Evolutionary conservation across 2,888 invertebrate genomes (phyloP), one percentile per base, ranked within the genome.

Genomic region (Nematopogon swammerdamellus): DNA sequence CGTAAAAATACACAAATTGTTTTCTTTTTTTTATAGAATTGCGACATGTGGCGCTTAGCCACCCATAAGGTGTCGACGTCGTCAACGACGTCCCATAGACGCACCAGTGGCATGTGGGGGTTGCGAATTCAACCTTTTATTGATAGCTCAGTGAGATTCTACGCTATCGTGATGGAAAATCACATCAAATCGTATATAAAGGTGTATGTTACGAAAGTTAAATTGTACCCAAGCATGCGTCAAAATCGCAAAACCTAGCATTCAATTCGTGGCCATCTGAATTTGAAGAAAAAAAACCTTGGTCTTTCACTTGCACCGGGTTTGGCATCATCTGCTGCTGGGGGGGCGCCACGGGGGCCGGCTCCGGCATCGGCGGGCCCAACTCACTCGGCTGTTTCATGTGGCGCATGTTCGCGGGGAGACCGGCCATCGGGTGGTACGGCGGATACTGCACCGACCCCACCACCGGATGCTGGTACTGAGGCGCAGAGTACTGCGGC

Each of bases 391-490:
- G 74, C 73, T 80, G 80, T 67, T 66, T 74, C 55, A 74, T 65
- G 61, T 72, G 71, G 54, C 79, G 77, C 56, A 80, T 71, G 61
- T 71, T 61, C 56, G 70, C 72, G 30, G 80, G 77, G 59, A 82
- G 81, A 55, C 80, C 80, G 51, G 72, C 79, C 75, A 80, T 79
- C 1, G 77, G 80, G 55, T 80, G 80, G 58, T 80, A 80, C 53
- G 73, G 76, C 18, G 67, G 72, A 59, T 72, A 80, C 51, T 70
- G 73, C 16, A 72, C 65, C 60, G 83, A 82, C 1, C 86, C 85
- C 70, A 90, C 83, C 61, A 87, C 85, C 1, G 88, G 88, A 71
- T 90, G 89, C 52, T 80, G 82, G 71, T 86, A 89, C 63, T 85
- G 86, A 42, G 75, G 79, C 49, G 79, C 74, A 10, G 73, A 64